A percentile compares a stretch with the other conserved stretches of the same genome.
Conservation (phyloP, 1,140 invertebrate species). For the Holcopasites calliopsidis region DNA sequence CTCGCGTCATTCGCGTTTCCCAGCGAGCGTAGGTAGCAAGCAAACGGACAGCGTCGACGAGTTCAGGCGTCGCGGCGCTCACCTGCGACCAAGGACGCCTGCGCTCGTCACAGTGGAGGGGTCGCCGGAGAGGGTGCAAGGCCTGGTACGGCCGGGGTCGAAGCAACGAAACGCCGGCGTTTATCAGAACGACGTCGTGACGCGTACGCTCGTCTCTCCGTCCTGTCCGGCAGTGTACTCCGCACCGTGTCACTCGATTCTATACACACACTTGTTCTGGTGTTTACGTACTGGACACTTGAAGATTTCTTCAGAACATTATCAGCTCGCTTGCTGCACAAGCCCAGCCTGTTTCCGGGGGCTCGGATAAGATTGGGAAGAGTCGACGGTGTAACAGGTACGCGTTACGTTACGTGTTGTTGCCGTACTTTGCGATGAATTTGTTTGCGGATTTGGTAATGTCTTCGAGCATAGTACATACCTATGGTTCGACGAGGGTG, state of each 20-base stretch:
- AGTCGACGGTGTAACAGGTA: constrained; percentile 58
- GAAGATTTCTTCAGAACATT: no score
- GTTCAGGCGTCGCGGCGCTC: constrained; percentile 45
- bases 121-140: constrained; percentile 53
- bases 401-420: no score
- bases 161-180: constrained; percentile 63
- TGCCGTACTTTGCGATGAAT: no score
- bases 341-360: not conserved
- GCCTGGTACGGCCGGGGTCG: constrained; percentile 71
- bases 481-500: no score
- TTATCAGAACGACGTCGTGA: constrained; percentile 73
- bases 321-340: no score
- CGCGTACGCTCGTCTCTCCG: constrained; percentile 66
- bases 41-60: not conserved
- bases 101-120: constrained; percentile 48
- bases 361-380: not conserved
- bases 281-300: constrained; percentile 21
- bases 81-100: constrained; percentile 49
- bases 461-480: no score
- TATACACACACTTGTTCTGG: no score
- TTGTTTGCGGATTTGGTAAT: no score
- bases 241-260: not conserved
- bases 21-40: constrained; percentile 6
- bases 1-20: no score
- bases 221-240: constrained; percentile 43